Evolutionary conservation across 2,888 invertebrate genomes (phyloP).

Genomic region (Tuberolachnus salignus): DNA sequence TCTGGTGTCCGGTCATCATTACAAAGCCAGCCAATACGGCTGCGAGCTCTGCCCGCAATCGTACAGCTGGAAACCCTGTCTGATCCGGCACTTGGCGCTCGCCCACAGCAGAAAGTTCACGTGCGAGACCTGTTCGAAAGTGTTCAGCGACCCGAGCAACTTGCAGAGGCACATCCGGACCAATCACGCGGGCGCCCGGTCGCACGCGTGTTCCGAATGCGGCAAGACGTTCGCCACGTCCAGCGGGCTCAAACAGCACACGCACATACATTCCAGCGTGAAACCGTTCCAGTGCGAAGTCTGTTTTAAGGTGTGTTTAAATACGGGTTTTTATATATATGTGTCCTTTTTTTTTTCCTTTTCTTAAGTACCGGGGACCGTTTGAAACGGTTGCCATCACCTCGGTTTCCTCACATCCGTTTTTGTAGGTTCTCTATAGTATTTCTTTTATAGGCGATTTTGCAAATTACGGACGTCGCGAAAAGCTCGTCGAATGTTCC

Average conservation of each 20-base stretch:
- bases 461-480: too few relatives aligned
- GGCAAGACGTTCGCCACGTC: conserved; percentile 98
- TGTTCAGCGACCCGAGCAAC: conserved; percentile 95
- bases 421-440: too few relatives aligned
- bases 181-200: conserved; percentile 92
- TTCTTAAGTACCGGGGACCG: too few relatives aligned
- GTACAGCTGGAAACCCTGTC: conserved; percentile 80
- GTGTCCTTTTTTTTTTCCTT: background rate
- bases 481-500: too few relatives aligned
- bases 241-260: conserved; percentile 97
- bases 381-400: too few relatives aligned
- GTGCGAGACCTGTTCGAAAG: conserved; percentile 91
- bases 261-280: conserved; percentile 97
- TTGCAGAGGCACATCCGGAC: conserved; percentile 95
- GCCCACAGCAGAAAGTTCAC: conserved; percentile 85
- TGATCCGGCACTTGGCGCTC: conserved; percentile 81
- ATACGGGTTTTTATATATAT: too few relatives aligned
- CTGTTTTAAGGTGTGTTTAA: conserved; percentile 87
- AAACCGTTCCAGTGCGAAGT: conserved; percentile 98
- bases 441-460: too few relatives aligned
- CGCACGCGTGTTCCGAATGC: conserved; percentile 97
- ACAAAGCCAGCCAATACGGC: conserved; percentile 76
- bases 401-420: too few relatives aligned
- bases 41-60: conserved; percentile 85
- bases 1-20: conserved; percentile 77